Evolutionary conservation across 2,888 invertebrate genomes (phyloP), one percentile per base, ranked within the genome.

Genomic region (Pyrgus malvae): DNA sequence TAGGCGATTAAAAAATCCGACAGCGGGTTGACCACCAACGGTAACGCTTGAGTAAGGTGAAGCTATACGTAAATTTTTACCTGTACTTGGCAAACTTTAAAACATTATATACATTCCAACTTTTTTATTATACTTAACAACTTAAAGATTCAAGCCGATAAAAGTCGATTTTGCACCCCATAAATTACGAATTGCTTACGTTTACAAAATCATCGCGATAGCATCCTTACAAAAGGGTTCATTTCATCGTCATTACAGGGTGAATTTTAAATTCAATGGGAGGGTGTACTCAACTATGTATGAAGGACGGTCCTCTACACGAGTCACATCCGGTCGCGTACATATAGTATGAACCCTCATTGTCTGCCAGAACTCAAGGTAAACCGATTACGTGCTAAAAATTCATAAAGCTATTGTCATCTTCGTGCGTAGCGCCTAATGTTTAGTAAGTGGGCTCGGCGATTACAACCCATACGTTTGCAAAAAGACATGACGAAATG

Each of bases 371-470:
- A 74, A 77, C 77, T 79, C 75, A 72, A 78, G 77, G 76, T 86
- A 80, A 84, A 84, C 80, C 79, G 79, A 85, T 84, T 84, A 84
- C 76, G 74, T 71, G 79, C 80, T 80, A 81, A 85, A 84, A 84
- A 85, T 83, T 83, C 80, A 85, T 86, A 84, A 79, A 80, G 72
- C 70, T 69, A 76, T 77, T 79, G 79, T 78, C 78, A 74, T 80
- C 76, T 74, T 74, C 65, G 64, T 67, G 68, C 68, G 66, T 68
- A 76, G 70, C 68, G 37, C 57, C 69, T 73, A 71, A 75, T 77
- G 73, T 76, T 77, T 74, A 74, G 74, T 76, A 78, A 81, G 74
- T 70, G 76, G 71, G 61, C 67, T 63, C 60, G 56, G 50, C 72
- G 67, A 73, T 80, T 77, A 78, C 58, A 62, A 3, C 35, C 56